Evolutionary conservation across 2,888 invertebrate species (phyloP), one percentile per base, ranked within the genome.

Genomic region (Ditylenchus weischeri): DNA sequence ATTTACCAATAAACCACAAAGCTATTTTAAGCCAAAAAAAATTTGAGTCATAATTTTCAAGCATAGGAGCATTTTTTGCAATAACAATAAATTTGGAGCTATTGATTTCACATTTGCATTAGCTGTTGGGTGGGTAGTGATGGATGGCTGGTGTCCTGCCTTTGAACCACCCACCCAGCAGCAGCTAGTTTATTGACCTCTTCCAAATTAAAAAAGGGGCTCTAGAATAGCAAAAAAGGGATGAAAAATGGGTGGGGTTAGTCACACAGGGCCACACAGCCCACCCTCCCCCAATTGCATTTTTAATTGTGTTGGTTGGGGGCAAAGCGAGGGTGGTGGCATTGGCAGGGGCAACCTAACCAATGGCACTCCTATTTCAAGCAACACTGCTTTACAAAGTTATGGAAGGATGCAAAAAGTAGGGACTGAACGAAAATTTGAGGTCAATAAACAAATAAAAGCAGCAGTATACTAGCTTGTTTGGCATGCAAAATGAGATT

Each of bases 91-190:
- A 43, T 43, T 43, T 43, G 43, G 43, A 43, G 13, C 43, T 54
- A 54, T 54, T 54, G 54, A 54, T 54, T 54, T 54, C 54, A 54
- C 54, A 54, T 54, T 54, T 54, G 54, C 54, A 54, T 54, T 54
- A 18, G 29, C 11, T 23, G 54, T 23, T 11, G n/a, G 15, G 11
- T 29, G 23, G 54, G 21, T 54, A 29, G 43, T 54, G 54, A 54
- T 54, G n/a, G 54, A 54, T 54, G 54, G 54, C 15, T 29, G 54
- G 15, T 54, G 11, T 1, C 10, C 54, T 21, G 15, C n/a, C 54
- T 54, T 29, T 54, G 50, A 19, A 19, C 50, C n/a, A 6, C 50
- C 29, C 29, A 29, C 29, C 29, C 29, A 29, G 29, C 29, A 29
- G 29, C 43, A 43, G 43, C 43, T 15, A 43, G 29, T 54, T 54